These are phyloP conservation scores for Brachionus plicatilis DNA, from an alignment of 1,140 invertebrate species.

Conservation along the genomic window DNA sequence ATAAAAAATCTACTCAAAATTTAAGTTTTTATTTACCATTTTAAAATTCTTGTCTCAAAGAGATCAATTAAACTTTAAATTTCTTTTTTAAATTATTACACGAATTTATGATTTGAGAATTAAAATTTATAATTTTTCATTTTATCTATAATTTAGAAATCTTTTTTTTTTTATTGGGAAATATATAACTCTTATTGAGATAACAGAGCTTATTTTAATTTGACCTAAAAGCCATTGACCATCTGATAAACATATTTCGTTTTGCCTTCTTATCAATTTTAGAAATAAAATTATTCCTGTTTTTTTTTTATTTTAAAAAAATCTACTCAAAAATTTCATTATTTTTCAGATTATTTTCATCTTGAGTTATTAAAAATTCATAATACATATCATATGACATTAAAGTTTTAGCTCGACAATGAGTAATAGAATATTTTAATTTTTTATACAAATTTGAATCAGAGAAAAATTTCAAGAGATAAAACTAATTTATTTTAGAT, in stretches of 20 bases:
- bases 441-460: background rate
- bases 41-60: background rate
- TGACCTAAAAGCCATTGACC: background rate
- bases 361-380: background rate
- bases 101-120: background rate
- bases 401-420: background rate
- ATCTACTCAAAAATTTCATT: background rate
- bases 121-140: conserved; percentile 6
- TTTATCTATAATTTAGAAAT: background rate
- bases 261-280: background rate
- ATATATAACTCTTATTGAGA: background rate
- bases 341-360: background rate
- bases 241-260: background rate
- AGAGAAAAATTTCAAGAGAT: background rate
- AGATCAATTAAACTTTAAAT: background rate
- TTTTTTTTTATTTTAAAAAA: background rate
- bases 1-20: background rate
- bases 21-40: background rate
- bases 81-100: background rate
- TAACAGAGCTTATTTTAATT: background rate
- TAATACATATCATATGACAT: background rate
- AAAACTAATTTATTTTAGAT: background rate
- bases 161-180: background rate
- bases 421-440: background rate
- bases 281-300: background rate